phyloP scores from a whole-genome alignment of 2,797 vertebrate genomes.

The Muraenolepis orangiensis region DNA sequence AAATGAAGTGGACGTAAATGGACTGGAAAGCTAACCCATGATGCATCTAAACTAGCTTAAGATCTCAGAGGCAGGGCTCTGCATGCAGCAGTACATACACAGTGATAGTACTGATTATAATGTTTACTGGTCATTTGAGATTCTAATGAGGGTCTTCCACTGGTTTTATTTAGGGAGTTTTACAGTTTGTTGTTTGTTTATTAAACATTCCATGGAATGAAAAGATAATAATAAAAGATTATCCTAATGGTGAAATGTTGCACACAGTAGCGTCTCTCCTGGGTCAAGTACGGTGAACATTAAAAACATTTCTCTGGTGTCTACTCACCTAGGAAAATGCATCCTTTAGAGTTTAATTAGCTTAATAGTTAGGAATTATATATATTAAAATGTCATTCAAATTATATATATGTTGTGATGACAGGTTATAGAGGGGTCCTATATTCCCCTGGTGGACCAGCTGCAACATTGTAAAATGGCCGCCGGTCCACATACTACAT shows the following conservation, averaged over 20 bases:
- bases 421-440: no score
- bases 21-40: not conserved
- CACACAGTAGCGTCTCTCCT: not conserved
- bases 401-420: not conserved
- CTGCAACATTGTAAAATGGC: no score
- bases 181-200: not conserved
- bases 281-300: not conserved
- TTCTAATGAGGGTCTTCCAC: slow-evolving; percentile 1
- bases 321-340: not conserved
- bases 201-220: not conserved
- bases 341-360: not conserved
- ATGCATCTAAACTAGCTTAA: not conserved
- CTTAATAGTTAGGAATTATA: not conserved
- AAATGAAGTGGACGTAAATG: not conserved
- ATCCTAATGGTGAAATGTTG: not conserved
- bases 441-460: no score
- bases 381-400: not conserved
- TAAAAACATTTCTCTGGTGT: not conserved
- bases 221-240: not conserved
- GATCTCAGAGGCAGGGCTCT: not conserved
- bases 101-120: not conserved
- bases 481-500: no score
- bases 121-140: not conserved
- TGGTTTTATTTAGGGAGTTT: not conserved
- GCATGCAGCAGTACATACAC: not conserved